Evolutionary conservation across 2,797 vertebrate species (phyloP), one percentile per base, ranked within the genome.

Genomic region (Malacoraja senta): DNA sequence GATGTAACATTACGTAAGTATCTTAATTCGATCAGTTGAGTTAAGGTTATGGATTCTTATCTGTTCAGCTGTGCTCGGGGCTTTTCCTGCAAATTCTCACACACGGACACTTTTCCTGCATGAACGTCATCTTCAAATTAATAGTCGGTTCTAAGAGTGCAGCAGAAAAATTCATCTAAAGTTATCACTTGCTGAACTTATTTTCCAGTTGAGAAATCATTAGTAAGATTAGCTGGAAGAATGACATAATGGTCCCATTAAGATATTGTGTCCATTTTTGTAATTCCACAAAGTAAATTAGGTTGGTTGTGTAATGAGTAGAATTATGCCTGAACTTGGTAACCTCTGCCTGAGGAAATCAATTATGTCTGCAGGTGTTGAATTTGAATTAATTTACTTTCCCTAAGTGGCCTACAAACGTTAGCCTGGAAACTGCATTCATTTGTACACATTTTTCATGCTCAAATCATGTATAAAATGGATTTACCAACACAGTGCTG

Each of bases 331-430:
- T 1, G 13, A 65, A 88, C n/a, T 8, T 65, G 84, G 61, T 88
- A 88, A 65, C 61, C n/a, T 88, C 84, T 88, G 84, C n/a, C 63
- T 61, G 84, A 88, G 29, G 61, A 65, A 65, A 88, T 65, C 84
- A 88, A 63, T 88, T 88, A 63, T 32, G n/a, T 35, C 61, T 88
- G 84, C 15, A 65, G n/a, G n/a, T 65, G 84, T 88, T 65, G 26
- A 65, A 15, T 32, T 65, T 65, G 29, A 65, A 65, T 88, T 88
- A 35, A 65, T 65, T 65, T 88, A 65, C 12, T 88, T 88, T 65
- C 65, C 61, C 84, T 79, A 65, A 17, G 83, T 88, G 61, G 6
- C 21, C 29, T 88, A 65, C 17, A 35, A 32, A 78, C 77, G 24
- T 74, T 26, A 71, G 68, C 68, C 68, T 71, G 17, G 68, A 21